A percentile compares a stretch with the other conserved stretches of the same genome.
Evolutionary conservation across 2,113 vertebrate genomes (phyloP).

Genomic region (Colius striatus): DNA sequence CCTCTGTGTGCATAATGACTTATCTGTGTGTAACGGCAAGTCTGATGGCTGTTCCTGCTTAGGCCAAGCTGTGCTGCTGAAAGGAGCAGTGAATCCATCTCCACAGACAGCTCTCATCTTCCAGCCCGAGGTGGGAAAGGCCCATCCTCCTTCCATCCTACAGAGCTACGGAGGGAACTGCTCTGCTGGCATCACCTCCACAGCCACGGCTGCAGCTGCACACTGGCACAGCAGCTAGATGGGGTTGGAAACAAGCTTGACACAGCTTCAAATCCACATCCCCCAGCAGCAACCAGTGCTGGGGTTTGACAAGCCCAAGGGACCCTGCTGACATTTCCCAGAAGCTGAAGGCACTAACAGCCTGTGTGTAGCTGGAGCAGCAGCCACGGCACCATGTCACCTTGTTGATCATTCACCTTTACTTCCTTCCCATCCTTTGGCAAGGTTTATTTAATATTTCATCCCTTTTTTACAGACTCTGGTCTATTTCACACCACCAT

Average conservation of each 20-base stretch:
- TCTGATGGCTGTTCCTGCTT: not conserved
- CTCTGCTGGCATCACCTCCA: not conserved
- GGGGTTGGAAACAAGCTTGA: not conserved
- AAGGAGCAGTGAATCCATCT: not conserved
- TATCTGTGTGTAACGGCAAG: accelerated
- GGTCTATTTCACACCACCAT: not conserved
- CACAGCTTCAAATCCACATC: not conserved
- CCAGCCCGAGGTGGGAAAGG: too few relatives aligned
- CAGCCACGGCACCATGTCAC: not conserved
- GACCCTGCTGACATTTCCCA: too few relatives aligned
- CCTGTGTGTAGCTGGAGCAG: not conserved
- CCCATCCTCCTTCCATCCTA: not conserved
- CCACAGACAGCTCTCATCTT: not conserved
- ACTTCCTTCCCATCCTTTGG: not conserved
- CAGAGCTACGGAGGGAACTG: not conserved
- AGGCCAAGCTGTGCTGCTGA: not conserved
- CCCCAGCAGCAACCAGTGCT: not conserved
- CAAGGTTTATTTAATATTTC: not conserved
- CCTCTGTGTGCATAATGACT: not conserved
- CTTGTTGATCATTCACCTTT: not conserved
- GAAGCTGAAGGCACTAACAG: not conserved
- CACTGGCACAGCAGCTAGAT: not conserved
- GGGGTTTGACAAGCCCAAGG: not conserved
- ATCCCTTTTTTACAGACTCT: not conserved
- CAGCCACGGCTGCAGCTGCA: not conserved